Evolutionary conservation across 2,888 invertebrate genomes (phyloP), one percentile per base, ranked within the genome.

Genomic region (Leptopilina myrica): DNA sequence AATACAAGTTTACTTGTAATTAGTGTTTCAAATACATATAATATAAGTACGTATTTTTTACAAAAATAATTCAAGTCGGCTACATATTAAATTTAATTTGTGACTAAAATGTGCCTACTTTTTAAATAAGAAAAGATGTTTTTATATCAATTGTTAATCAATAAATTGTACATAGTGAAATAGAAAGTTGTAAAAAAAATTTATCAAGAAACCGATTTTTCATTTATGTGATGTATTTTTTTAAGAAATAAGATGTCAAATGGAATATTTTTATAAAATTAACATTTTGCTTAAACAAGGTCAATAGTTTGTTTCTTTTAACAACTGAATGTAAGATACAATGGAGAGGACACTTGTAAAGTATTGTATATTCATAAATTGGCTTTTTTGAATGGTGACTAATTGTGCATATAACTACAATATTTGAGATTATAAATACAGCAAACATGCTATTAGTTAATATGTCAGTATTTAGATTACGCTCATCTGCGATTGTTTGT

Each of bases 381-480:
- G 53, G 53, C 49, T 26, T 73, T 53, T 73, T 53, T 73, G 69
- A 53, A 26, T 53, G 69, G 69, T 69, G 49, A 40, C 26, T 64
- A 40, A 14, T 49, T 46, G 69, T 69, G 69, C 69, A 69, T 33
- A 33, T 69, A 49, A 14, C 11, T 69, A 84, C 84, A 84, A 86
- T 86, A 85, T 86, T 82, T 86, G 87, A 88, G 88, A 88, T 88
- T 88, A 88, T 86, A 86, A 82, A 79, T 83, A 85, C 53, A 73
- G 69, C 69, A 73, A 56, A 33, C 86, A 86, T 88, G 85, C 86
- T 87, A 89, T 88, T 90, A 89, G 88, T 87, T 91, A 88, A 90
- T 90, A 90, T 90, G 88, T 90, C 91, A 91, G 91, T 91, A 91
- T 91, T 91, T 90, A 86, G 53, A 90, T 88, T 88, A 90, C 89